Percentiles rank a stretch among this genome's conserved stretches.
phyloP scores from a whole-genome alignment of 1,140 invertebrate species.

The Heliconius himera region DNA sequence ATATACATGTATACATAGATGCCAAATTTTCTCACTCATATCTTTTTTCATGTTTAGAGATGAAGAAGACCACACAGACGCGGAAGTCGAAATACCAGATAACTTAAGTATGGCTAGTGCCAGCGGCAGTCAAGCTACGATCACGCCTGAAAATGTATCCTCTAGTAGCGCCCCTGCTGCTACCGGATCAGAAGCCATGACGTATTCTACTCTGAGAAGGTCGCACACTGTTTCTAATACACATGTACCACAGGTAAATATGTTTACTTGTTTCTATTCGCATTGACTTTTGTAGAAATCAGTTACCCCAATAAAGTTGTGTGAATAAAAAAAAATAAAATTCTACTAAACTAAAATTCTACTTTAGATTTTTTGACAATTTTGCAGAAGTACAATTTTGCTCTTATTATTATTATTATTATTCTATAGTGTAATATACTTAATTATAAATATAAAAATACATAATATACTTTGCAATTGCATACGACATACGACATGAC shows the following conservation, averaged over 20 bases:
- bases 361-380: too few species aligned
- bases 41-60: conserved; percentile 39
- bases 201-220: conserved; percentile 58
- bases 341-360: too few species aligned
- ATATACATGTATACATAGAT: too few species aligned
- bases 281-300: too few species aligned
- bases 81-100: conserved; percentile 50
- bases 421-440: too few species aligned
- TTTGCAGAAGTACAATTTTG: too few species aligned
- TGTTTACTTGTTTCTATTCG: neutral
- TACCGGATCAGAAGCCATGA: conserved; percentile 43
- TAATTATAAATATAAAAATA: too few species aligned
- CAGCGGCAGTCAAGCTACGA: conserved; percentile 68
- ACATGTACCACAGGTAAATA: conserved; percentile 50
- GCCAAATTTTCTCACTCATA: neutral
- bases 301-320: too few species aligned
- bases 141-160: conserved; percentile 61
- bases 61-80: conserved; percentile 63
- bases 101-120: conserved; percentile 63
- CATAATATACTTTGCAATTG: too few species aligned
- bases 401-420: too few species aligned
- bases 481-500: too few species aligned
- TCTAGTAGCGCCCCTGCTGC: conserved; percentile 64
- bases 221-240: conserved; percentile 60
- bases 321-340: too few species aligned